Conservation (phyloP, 2,888 invertebrate species). For the Phalera bucephala region DNA sequence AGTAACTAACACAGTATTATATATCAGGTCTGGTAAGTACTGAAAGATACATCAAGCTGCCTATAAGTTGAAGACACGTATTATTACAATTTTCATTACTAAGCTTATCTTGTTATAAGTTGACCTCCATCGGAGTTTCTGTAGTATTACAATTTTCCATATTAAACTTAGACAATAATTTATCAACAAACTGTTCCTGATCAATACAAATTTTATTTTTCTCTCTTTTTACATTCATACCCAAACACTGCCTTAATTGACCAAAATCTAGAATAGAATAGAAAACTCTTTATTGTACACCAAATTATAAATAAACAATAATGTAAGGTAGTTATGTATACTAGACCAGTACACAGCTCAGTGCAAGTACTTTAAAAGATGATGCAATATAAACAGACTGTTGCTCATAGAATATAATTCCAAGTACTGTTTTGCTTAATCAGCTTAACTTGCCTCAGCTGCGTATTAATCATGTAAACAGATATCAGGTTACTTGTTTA, state of each 20-base stretch:
- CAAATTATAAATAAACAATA: too few species aligned
- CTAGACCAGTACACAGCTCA: too few species aligned
- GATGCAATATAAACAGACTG: too few species aligned
- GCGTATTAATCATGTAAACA: too few species aligned
- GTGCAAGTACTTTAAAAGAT: too few species aligned
- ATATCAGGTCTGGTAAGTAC: conserved; percentile 7
- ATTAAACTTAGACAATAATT: conserved; percentile 3
- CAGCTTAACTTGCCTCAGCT: too few species aligned
- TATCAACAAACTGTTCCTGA: conserved; percentile 3
- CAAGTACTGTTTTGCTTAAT: too few species aligned
- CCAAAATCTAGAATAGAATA: conserved; percentile 3
- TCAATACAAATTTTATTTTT: conserved; percentile 1
- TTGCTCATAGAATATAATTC: too few species aligned
- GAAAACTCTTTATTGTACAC: too few species aligned
- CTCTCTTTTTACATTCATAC: conserved; percentile 3
- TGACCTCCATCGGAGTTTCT: conserved; percentile 1
- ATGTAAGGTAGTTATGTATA: too few species aligned
- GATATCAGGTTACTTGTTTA: too few species aligned
- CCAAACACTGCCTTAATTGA: conserved; percentile 3
- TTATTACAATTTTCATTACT: background rate
- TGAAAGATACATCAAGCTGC: conserved; percentile 4
- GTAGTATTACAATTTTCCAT: conserved; percentile 2
- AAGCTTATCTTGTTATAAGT: conserved; percentile 2
- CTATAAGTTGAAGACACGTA: conserved; percentile 5
- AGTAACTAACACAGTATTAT: conserved; percentile 1